A percentile compares a stretch with the other conserved stretches of the same genome.
These are phyloP conservation scores for Globodera rostochiensis DNA, from an alignment of 1,140 invertebrate genomes.

Conservation along the genomic window DNA sequence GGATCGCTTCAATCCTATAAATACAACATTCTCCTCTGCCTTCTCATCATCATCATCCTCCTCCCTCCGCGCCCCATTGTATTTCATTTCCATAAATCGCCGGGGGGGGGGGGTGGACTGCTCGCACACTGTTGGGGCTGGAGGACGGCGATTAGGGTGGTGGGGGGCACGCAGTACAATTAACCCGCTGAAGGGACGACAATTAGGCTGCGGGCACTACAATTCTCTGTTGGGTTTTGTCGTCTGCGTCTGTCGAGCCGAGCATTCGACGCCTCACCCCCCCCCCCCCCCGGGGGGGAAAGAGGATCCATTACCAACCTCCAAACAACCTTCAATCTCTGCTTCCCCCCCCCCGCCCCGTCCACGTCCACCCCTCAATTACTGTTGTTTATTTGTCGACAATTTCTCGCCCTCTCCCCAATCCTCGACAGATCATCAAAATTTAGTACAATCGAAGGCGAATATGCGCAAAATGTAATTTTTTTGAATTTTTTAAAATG, in stretches of 20 bases:
- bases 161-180: neutral
- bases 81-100: neutral
- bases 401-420: neutral
- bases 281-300: too few relatives aligned
- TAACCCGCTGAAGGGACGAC: neutral
- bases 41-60: neutral
- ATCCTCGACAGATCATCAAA: neutral
- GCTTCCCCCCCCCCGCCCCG: too few relatives aligned
- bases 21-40: neutral
- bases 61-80: neutral
- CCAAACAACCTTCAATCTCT: neutral
- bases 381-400: slow-evolving; percentile 1
- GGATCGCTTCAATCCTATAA: neutral
- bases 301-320: neutral
- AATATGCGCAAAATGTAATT: neutral
- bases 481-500: neutral
- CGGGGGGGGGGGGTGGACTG: neutral
- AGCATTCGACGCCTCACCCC: neutral
- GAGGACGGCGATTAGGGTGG: neutral
- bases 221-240: neutral
- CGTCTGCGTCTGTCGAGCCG: neutral
- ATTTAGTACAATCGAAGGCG: neutral
- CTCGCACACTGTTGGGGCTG: neutral
- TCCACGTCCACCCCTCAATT: neutral
- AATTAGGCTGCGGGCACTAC: too few relatives aligned